Evolutionary conservation across 64 coral and sea anemone species (phyloP).

Genomic region (Platygyra sinensis): DNA sequence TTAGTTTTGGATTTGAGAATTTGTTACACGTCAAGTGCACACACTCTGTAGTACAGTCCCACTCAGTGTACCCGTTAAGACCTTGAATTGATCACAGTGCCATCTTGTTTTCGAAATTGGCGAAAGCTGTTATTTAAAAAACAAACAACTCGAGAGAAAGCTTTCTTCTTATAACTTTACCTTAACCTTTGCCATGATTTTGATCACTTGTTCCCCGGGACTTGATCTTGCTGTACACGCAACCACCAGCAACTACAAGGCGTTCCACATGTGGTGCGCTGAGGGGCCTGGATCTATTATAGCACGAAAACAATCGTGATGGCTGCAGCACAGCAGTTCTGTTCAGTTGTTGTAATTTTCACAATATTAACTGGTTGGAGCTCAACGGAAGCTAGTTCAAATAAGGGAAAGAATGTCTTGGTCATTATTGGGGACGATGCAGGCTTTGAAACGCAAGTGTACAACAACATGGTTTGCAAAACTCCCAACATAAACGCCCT

Average conservation of each 20-base stretch:
- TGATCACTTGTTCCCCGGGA: background rate
- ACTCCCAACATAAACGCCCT: slow-evolving; percentile 86
- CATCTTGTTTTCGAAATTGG: too few species aligned
- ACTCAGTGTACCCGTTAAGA: too few species aligned
- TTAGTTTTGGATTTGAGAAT: too few species aligned
- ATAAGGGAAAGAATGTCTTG: slow-evolving; percentile 72
- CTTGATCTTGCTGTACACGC: background rate
- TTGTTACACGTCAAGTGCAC: too few species aligned
- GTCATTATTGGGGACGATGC: slow-evolving; percentile 93
- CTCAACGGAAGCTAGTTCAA: background rate
- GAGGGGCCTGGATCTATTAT: background rate
- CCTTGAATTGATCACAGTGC: too few species aligned
- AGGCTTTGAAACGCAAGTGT: slow-evolving; percentile 93
- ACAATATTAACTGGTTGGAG: background rate
- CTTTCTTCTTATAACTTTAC: background rate
- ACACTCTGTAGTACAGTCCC: too few species aligned
- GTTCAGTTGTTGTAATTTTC: background rate
- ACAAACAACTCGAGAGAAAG: background rate
- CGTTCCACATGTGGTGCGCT: background rate
- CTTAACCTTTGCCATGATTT: background rate
- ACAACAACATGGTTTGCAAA: slow-evolving; percentile 86
- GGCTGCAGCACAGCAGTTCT: background rate
- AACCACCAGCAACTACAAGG: background rate
- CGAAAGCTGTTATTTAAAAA: background rate
- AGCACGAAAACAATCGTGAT: background rate